Evolutionary conservation across 1,140 invertebrate species (phyloP).

Genomic region (Macrotrachela quadricornifera): DNA sequence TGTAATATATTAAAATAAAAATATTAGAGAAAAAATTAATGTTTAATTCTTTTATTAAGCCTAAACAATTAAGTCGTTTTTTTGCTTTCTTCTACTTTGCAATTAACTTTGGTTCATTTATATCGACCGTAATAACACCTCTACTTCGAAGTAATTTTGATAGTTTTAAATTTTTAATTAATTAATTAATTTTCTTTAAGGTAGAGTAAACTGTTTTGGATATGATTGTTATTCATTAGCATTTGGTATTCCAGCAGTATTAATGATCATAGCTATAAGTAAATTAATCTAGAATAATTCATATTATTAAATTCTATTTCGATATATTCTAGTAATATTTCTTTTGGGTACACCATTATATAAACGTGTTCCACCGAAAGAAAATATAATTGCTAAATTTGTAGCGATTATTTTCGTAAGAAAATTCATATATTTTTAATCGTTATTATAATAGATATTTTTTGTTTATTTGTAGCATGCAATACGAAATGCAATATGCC

Average conservation of each 20-base stretch:
- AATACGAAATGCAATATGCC: too few species aligned
- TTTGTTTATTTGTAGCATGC: too few species aligned
- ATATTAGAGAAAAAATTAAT: too few species aligned
- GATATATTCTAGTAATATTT: too few species aligned
- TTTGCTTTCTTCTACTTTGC: constrained; percentile 83
- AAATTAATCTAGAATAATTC: neutral
- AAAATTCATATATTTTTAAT: too few species aligned
- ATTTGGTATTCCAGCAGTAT: constrained; percentile 62
- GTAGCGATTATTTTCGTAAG: too few species aligned
- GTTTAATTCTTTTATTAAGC: constrained; percentile 12
- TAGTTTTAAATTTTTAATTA: too few species aligned
- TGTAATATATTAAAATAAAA: neutral
- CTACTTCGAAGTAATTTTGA: constrained; percentile 39
- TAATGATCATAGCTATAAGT: neutral
- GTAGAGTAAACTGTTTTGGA: constrained; percentile 54
- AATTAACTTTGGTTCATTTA: constrained; percentile 69
- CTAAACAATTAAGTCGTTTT: constrained; percentile 48
- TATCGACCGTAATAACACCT: constrained; percentile 71
- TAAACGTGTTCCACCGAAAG: neutral
- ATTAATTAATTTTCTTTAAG: too few species aligned
- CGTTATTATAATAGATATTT: too few species aligned
- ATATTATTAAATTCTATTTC: too few species aligned
- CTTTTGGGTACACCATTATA: too few species aligned
- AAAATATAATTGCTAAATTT: neutral
- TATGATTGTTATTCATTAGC: constrained; percentile 65